These are phyloP conservation scores for Verasper variegatus DNA, from an alignment of 2,113 vertebrate species.

Conservation along the genomic window DNA sequence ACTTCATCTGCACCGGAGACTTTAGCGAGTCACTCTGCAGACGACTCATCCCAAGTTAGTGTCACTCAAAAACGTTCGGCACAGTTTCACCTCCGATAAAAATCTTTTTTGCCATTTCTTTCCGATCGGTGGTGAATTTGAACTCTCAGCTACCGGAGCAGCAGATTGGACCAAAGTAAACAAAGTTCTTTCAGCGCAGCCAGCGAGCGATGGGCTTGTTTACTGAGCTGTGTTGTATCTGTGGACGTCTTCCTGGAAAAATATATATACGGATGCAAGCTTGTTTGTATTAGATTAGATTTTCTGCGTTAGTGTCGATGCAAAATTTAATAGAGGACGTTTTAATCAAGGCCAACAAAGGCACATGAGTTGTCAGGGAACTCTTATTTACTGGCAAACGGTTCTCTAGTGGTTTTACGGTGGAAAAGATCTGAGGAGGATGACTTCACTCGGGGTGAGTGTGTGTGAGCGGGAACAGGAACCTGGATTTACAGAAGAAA, in stretches of 20 bases:
- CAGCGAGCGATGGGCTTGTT: conserved; percentile 33
- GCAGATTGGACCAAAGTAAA: conserved; percentile 33
- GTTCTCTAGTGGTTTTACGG: background rate
- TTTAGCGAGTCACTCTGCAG: conserved; percentile 4
- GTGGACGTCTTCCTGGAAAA: conserved; percentile 40
- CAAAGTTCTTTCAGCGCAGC: background rate
- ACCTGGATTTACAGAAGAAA: too few relatives aligned
- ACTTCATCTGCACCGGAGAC: conserved; percentile 9
- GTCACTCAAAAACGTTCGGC: too few relatives aligned
- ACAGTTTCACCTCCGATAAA: background rate
- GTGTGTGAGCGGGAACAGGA: background rate
- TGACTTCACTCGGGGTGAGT: conserved; percentile 3
- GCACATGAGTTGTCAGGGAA: conserved; percentile 25
- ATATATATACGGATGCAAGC: conserved; percentile 29
- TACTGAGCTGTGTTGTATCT: conserved; percentile 1
- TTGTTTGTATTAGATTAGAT: conserved; percentile 59
- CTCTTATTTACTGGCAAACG: conserved; percentile 33
- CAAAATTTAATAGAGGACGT: conserved; percentile 39
- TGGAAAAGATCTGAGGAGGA: background rate
- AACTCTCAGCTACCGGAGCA: background rate
- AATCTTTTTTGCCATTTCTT: background rate
- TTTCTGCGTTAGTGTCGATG: conserved; percentile 24
- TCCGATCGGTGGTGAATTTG: too few relatives aligned
- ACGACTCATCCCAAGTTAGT: too few relatives aligned
- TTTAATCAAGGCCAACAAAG: conserved; percentile 43